These are phyloP conservation scores for Suncus etruscus DNA, from an alignment of 2,113 vertebrate genomes.

Conservation along the genomic window DNA sequence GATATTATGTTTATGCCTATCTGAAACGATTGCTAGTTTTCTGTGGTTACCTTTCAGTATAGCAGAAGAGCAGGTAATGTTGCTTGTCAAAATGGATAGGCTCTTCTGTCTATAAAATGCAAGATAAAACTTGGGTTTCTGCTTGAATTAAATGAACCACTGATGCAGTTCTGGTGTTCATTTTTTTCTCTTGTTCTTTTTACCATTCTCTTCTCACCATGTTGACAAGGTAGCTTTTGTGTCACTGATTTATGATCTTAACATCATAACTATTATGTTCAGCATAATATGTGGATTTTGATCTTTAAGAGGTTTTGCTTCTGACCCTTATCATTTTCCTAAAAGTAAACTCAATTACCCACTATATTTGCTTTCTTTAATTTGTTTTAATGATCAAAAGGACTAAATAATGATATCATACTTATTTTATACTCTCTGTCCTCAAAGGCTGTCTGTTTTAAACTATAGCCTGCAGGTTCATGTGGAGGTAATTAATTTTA, in stretches of 20 bases:
- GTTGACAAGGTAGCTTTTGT: slow-evolving; percentile 39
- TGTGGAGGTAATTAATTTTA: neutral
- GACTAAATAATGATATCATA: neutral
- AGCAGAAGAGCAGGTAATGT: slow-evolving; percentile 19
- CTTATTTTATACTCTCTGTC: neutral
- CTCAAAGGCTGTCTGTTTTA: neutral
- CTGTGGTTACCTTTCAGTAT: neutral
- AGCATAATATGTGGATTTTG: slow-evolving; percentile 17
- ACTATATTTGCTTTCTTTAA: slow-evolving; percentile 38
- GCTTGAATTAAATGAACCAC: slow-evolving; percentile 69
- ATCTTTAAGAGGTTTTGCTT: slow-evolving; percentile 30
- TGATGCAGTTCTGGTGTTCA: neutral
- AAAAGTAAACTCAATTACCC: slow-evolving; percentile 23
- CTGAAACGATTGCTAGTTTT: slow-evolving; percentile 6
- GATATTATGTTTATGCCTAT: neutral
- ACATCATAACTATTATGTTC: slow-evolving; percentile 7
- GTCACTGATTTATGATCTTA: slow-evolving; percentile 26
- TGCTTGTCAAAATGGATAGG: slow-evolving; percentile 38
- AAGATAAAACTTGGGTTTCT: slow-evolving; percentile 70
- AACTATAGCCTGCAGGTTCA: neutral
- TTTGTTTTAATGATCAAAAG: slow-evolving; percentile 18
- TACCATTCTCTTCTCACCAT: slow-evolving; percentile 8
- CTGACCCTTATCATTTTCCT: slow-evolving; percentile 31
- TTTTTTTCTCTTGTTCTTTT: slow-evolving; percentile 50
- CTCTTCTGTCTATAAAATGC: slow-evolving; percentile 61